phyloP scores from a whole-genome alignment of 2,888 invertebrate species.

The Calameuta pallipes region DNA sequence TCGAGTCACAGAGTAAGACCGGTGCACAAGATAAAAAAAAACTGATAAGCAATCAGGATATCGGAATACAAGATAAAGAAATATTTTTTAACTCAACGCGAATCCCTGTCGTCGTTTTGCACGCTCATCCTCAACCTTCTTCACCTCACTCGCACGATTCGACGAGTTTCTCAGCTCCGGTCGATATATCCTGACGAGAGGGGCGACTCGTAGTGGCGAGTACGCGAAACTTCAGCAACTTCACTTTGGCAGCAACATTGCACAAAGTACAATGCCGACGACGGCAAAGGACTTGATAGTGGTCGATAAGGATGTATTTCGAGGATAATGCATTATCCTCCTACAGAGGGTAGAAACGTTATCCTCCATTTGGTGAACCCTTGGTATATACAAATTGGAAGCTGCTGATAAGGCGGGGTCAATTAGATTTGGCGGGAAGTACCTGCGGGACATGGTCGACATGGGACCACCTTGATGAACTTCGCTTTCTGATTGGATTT shows the following conservation, averaged over 20 bases:
- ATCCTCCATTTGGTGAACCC: not conserved
- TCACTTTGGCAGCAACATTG: not conserved
- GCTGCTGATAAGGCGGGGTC: not conserved
- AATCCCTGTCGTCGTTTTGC: not conserved
- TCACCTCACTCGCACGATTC: conserved; percentile 9
- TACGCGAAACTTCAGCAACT: not conserved
- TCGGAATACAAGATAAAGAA: not conserved
- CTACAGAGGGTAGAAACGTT: not conserved
- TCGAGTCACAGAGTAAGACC: not conserved
- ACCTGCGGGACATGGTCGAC: not conserved
- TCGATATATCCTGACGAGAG: conserved; percentile 53
- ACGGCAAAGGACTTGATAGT: not conserved
- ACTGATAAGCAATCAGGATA: not conserved
- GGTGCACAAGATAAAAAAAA: not conserved
- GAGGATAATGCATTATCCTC: not conserved
- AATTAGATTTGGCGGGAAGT: not conserved
- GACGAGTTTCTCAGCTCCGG: conserved; percentile 37
- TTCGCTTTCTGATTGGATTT: not conserved
- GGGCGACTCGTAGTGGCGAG: conserved; percentile 47
- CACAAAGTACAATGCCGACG: not conserved
- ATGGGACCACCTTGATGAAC: not conserved
- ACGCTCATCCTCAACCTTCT: not conserved
- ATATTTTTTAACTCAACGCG: not conserved
- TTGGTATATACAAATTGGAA: not conserved
- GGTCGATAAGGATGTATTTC: not conserved